Evolutionary conservation across 1,140 invertebrate species (phyloP).

Genomic region (Caerostris darwini): DNA sequence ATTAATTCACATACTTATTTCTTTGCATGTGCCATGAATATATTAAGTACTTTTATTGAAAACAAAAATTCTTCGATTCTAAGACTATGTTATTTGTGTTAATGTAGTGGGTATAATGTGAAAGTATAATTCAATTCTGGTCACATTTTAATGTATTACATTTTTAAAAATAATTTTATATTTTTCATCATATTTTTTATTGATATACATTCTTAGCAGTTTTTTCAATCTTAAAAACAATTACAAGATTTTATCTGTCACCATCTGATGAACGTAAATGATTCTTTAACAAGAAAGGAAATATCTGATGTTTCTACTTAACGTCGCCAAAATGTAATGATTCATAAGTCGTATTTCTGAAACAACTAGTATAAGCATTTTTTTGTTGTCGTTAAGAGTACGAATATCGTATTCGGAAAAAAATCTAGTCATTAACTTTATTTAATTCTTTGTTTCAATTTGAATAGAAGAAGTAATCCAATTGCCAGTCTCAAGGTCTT

Average conservation of each 20-base stretch:
- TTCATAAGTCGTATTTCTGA: not conserved
- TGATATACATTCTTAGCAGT: too few species aligned
- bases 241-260: not conserved
- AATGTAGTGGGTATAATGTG: too few species aligned
- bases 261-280: not conserved
- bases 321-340: not conserved
- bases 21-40: too few species aligned
- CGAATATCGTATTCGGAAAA: too few species aligned
- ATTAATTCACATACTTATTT: too few species aligned
- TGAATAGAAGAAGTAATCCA: constrained; percentile 12
- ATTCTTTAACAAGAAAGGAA: not conserved
- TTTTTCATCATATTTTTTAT: not conserved
- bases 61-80: too few species aligned
- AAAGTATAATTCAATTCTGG: too few species aligned
- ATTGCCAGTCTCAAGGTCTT: constrained; percentile 25
- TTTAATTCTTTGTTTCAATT: not conserved
- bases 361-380: too few species aligned
- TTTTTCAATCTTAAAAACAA: not conserved
- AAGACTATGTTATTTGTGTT: too few species aligned
- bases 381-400: too few species aligned
- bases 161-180: not conserved
- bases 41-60: too few species aligned
- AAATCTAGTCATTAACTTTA: too few species aligned
- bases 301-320: not conserved
- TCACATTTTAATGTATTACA: not conserved